Percentiles rank a stretch among this genome's conserved stretches.
These are phyloP conservation scores for Bombus ignitus DNA, from an alignment of 1,140 invertebrate genomes.

Conservation along the genomic window DNA sequence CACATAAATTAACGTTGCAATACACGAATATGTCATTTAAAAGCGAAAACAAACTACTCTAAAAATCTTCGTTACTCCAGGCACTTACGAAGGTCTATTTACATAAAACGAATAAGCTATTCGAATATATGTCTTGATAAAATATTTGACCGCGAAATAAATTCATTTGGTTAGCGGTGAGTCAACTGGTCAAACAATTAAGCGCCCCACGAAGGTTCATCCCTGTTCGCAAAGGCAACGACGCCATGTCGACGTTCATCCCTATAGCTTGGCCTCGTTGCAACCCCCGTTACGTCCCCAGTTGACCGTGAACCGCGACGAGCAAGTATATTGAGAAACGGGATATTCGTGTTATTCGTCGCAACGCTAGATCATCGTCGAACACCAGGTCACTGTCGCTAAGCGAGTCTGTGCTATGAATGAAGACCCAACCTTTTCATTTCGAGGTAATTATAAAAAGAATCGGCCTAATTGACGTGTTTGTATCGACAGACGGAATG, in stretches of 20 bases:
- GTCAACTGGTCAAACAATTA: background rate
- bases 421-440: slow-evolving; percentile 89
- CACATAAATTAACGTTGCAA: background rate
- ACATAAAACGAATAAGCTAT: too few species aligned
- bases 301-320: slow-evolving; percentile 45
- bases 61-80: background rate
- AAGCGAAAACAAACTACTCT: background rate
- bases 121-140: too few species aligned
- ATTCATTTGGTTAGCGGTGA: background rate
- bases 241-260: slow-evolving; percentile 64
- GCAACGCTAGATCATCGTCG: slow-evolving; percentile 24
- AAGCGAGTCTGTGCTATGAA: slow-evolving; percentile 82
- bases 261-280: slow-evolving; percentile 55
- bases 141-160: background rate
- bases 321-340: slow-evolving; percentile 3
- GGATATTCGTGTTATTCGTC: background rate
- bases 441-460: slow-evolving; percentile 85
- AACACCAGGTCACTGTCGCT: slow-evolving; percentile 58
- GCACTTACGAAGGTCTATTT: background rate
- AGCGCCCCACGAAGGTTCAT: slow-evolving; percentile 24
- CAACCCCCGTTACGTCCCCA: slow-evolving; percentile 52
- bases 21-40: background rate
- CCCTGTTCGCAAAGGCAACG: slow-evolving; percentile 50
- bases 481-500: slow-evolving; percentile 32
- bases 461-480: background rate